Evolutionary conservation across 1,140 invertebrate genomes (phyloP), one percentile per base, ranked within the genome.

Genomic region (Trachymyrmex septentrionalis): DNA sequence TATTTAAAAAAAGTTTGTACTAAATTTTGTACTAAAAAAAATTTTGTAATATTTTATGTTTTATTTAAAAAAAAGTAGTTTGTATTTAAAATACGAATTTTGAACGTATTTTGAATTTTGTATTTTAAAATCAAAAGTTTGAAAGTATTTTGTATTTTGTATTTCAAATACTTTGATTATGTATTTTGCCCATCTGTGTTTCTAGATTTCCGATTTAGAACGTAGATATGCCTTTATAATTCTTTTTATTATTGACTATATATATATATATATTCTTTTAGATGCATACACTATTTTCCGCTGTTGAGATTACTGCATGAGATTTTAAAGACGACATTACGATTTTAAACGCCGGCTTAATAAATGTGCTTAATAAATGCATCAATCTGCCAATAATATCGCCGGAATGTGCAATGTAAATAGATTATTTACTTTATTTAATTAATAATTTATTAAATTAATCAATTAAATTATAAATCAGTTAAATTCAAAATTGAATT

Each of bases 391-490:
- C 48, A 30, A 10, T 19, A 38, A 61, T 76, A 78, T 30, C 19
- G 14, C 5, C 3, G 48, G 21, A 67, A 57, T 10, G 6, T 16
- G 44, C 44, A 44, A 44, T 38, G 57, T 30, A n/a, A 73, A 82
- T 82, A 21, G 55, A 61, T 61, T 61, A 73, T 12, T 44, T 44
- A 44, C 10, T 44, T 44, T 12, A 7, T 30, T 30, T 0, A 30
- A 30, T 30, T 30, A 30, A 30, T 30, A 30, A 30, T 2, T 44
- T 44, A 44, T 44, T 44, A 44, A 10, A 44, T 44, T 50, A 34
- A 82, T 82, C 34, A 72, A 16, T 73, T 82, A 57, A 44, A 24
- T 6, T 44, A 44, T n/a, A 3, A 59, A 73, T 48, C 38, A 10
- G 2, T 44, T 38, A 38, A 38, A 10, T 10, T 38, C 38, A 44